Percentiles rank a stretch among this genome's conserved stretches.
Conservation (phyloP, 2,797 vertebrate genomes). For the Liasis olivaceus region DNA sequence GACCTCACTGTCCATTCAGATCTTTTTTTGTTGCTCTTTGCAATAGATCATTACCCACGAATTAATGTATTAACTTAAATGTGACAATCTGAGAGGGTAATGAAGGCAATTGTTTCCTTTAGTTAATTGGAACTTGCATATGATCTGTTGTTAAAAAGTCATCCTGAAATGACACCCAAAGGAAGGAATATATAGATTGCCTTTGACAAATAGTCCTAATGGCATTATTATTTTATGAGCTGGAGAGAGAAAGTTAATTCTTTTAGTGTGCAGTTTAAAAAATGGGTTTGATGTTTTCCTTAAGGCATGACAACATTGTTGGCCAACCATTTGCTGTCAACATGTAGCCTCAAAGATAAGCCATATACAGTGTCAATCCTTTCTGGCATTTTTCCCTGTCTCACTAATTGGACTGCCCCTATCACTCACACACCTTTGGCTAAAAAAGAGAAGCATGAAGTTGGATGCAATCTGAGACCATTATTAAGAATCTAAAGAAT, state of each 20-base stretch:
- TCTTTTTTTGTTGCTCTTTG: slow-evolving; percentile 3
- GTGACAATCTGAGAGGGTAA: too few species aligned
- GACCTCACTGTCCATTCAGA: background rate
- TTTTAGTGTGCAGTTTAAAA: background rate
- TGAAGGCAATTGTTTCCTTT: background rate
- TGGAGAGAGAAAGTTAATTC: background rate
- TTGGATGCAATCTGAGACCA: background rate
- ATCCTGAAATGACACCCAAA: background rate
- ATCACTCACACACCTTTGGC: background rate
- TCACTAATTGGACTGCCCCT: background rate
- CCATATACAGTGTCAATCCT: background rate
- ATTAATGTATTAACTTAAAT: background rate
- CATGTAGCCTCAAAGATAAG: background rate
- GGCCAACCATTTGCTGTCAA: background rate
- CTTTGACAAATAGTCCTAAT: background rate
- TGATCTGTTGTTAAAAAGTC: background rate
- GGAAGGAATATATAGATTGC: background rate
- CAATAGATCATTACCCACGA: background rate
- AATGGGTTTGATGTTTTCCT: background rate
- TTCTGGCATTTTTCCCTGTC: background rate
- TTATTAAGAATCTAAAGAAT: background rate
- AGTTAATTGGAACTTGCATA: background rate
- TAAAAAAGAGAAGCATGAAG: background rate
- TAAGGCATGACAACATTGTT: background rate
- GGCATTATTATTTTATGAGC: background rate